A percentile compares a stretch with the other conserved stretches of the same genome.
Evolutionary conservation across 2,113 vertebrate genomes (phyloP).

Genomic region (Epinephelus lanceolatus): DNA sequence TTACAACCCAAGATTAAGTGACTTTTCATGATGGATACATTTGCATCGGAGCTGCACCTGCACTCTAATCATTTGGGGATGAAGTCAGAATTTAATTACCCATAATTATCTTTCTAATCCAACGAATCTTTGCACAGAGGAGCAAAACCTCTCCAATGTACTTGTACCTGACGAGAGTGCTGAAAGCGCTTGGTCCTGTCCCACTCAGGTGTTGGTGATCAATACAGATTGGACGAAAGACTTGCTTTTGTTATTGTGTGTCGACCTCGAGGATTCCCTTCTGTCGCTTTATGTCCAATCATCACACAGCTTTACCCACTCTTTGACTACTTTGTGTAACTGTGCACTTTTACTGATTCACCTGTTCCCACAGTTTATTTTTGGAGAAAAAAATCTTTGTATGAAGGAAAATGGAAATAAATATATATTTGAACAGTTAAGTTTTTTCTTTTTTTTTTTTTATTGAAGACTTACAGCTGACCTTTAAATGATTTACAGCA

Average conservation of each 20-base stretch:
- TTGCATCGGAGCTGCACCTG: slow-evolving; percentile 41
- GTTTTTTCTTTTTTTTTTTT: slow-evolving; percentile 10
- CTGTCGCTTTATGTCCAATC: slow-evolving; percentile 55
- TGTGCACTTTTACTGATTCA: slow-evolving; percentile 73
- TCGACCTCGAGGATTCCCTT: slow-evolving; percentile 39
- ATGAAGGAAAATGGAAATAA: slow-evolving; percentile 76
- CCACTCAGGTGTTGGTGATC: slow-evolving; percentile 70
- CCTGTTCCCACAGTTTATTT: slow-evolving; percentile 69
- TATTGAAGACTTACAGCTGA: neutral
- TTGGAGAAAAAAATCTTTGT: slow-evolving; percentile 74
- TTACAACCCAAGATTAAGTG: neutral
- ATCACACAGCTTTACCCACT: slow-evolving; percentile 63
- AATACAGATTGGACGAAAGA: slow-evolving; percentile 50
- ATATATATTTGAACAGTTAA: slow-evolving; percentile 79
- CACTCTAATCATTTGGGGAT: slow-evolving; percentile 56
- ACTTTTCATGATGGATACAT: slow-evolving; percentile 36
- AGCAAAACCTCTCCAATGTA: slow-evolving; percentile 38
- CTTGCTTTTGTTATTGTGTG: slow-evolving; percentile 18
- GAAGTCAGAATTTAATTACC: slow-evolving; percentile 40
- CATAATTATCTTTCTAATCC: slow-evolving; percentile 56
- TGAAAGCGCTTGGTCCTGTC: slow-evolving; percentile 31
- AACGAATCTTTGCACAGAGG: slow-evolving; percentile 60
- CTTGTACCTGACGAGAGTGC: slow-evolving; percentile 16
- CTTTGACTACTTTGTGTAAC: slow-evolving; percentile 44
- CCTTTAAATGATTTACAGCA: slow-evolving; percentile 7